These are phyloP conservation scores for Phrynocephalus versicolor DNA, from an alignment of 2,113 vertebrate genomes.

Conservation along the genomic window DNA sequence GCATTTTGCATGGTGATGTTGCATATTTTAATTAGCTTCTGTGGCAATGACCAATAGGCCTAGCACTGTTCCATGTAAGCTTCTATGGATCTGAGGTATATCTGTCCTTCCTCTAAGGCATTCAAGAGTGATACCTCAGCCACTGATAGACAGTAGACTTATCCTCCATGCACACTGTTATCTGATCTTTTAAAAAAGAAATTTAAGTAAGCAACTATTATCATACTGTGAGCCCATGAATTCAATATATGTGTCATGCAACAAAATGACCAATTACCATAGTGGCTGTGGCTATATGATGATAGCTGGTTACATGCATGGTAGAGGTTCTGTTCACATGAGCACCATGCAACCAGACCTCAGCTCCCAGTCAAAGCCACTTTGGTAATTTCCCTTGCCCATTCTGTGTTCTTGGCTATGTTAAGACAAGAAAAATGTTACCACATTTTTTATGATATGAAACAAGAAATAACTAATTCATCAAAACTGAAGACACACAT, in stretches of 20 bases:
- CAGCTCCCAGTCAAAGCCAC: too few species aligned
- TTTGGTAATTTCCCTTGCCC: too few species aligned
- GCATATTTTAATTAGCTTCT: background rate
- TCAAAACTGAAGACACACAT: too few species aligned
- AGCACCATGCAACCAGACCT: too few species aligned
- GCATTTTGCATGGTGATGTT: background rate
- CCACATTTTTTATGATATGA: background rate
- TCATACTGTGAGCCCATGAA: background rate
- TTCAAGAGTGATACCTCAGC: background rate
- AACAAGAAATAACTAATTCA: background rate
- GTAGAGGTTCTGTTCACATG: too few species aligned
- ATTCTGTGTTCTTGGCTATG: too few species aligned
- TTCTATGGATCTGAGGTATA: background rate
- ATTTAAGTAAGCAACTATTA: background rate
- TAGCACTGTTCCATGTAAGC: background rate
- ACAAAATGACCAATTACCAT: background rate
- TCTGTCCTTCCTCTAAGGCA: background rate
- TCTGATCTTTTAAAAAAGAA: background rate
- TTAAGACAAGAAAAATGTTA: background rate
- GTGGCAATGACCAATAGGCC: background rate
- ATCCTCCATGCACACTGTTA: background rate
- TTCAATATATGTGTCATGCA: background rate
- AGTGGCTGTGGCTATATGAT: too few species aligned
- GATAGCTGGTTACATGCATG: too few species aligned
- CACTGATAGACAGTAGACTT: background rate